Evolutionary conservation across 2,113 vertebrate species (phyloP), one percentile per base, ranked within the genome.

Genomic region (Pelodiscus sinensis): DNA sequence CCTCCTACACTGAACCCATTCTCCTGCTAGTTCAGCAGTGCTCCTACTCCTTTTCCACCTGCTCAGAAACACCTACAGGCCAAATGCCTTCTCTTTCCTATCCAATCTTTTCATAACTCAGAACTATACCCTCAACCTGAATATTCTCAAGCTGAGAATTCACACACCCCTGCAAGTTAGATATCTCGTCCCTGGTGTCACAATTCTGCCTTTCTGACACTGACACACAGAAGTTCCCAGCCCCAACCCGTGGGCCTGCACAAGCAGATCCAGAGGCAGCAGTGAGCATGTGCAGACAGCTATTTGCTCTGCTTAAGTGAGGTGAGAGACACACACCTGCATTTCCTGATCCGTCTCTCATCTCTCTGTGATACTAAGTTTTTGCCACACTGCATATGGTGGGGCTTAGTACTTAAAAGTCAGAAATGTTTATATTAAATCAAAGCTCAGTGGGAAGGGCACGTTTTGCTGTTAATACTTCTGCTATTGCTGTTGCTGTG

Each of bases 81-180:
- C 82, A 58, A 58, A 24, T 62, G 27, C 86, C 79, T 29, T 87
- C 27, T 38, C 18, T 68, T 4, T 80, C 87, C 25, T 65, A 18
- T 3, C 13, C 31, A 7, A 8, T 88, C 19, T 55, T 24, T 27
- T 6, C 1, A 0, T 80, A 44, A 14, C 2, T 54, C 21, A 56
- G 16, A 27, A 62, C 79, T 62, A 65, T 14, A 29, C 14, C 27
- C 6, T 79, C 4, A 24, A 38, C n/a, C 2, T 3, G 57, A 55
- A 19, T 6, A 52, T 14, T 27, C 60, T 21, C 57, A 24, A 5
- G 22, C 9, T 77, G 3, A 65, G 44, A 79, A 71, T 38, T 2
- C 5, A 2, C 12, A 1, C 29, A 62, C 78, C 38, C 52, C 25
- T 75, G 24, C 29, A 57, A 8, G 18, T 75, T 85, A 75, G 25